phyloP scores from a whole-genome alignment of 2,113 vertebrate species.

The Phasianus colchicus region DNA sequence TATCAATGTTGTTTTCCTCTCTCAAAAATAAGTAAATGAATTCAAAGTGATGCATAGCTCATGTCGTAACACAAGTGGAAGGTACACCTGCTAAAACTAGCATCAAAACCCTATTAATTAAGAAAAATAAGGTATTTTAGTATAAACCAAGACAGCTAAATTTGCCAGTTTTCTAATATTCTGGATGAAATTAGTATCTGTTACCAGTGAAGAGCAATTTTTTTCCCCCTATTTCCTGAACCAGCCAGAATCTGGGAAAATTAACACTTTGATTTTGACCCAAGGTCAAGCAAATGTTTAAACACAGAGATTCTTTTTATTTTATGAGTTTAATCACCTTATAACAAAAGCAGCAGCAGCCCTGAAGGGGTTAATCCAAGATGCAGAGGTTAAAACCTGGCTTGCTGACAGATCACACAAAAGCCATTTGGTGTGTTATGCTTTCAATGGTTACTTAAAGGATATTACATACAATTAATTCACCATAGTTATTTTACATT shows the following conservation, averaged over 20 bases:
- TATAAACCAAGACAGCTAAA: neutral
- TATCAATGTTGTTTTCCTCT: neutral
- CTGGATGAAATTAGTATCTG: neutral
- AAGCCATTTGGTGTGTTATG: slow-evolving; percentile 28
- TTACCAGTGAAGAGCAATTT: accelerated
- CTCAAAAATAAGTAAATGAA: neutral
- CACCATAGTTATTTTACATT: slow-evolving; percentile 42
- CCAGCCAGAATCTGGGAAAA: neutral
- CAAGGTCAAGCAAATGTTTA: neutral
- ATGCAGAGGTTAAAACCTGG: slow-evolving; percentile 13
- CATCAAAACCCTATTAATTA: neutral
- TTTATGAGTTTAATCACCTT: neutral
- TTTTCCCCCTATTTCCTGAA: neutral
- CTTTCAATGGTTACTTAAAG: slow-evolving; percentile 57
- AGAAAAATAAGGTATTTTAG: neutral
- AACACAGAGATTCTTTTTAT: neutral
- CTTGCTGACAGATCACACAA: slow-evolving; percentile 26
- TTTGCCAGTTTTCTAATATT: neutral
- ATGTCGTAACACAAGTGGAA: neutral
- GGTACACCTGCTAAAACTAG: neutral
- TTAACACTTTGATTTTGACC: neutral
- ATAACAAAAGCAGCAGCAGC: neutral
- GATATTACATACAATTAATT: slow-evolving; percentile 72
- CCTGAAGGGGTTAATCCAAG: slow-evolving; percentile 1
- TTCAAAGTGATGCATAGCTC: neutral